A percentile compares a stretch with the other conserved stretches of the same genome.
These are phyloP conservation scores for Myotis vivesi DNA, from an alignment of 2,797 vertebrate genomes.

Conservation along the genomic window DNA sequence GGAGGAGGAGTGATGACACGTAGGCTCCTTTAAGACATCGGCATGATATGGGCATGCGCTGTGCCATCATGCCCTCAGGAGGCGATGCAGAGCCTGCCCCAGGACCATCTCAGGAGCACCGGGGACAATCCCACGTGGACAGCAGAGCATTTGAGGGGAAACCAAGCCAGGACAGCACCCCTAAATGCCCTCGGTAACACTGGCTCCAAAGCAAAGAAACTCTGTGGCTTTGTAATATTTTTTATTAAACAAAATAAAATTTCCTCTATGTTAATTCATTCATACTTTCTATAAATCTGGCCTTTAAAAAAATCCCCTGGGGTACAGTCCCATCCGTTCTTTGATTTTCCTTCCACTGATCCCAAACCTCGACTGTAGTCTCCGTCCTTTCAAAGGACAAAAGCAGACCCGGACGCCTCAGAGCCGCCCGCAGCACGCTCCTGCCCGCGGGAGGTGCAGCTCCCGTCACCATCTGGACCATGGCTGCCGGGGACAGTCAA, in stretches of 20 bases:
- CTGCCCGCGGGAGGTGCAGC: background rate
- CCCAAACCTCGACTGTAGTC: background rate
- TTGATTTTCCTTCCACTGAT: background rate
- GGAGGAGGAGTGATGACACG: background rate
- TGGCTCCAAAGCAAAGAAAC: background rate
- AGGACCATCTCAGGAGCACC: background rate
- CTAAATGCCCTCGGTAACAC: background rate
- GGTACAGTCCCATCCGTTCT: background rate
- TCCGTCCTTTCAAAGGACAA: constrained; percentile 33
- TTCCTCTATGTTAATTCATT: constrained; percentile 16
- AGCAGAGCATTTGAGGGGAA: background rate
- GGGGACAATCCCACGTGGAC: background rate
- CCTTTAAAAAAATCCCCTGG: constrained; percentile 46
- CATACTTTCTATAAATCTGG: constrained; percentile 49
- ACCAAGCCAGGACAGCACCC: too few species aligned
- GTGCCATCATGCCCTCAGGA: background rate
- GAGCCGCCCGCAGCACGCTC: background rate
- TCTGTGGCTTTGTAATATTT: background rate
- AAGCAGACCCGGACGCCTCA: background rate
- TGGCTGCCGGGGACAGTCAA: constrained; percentile 17
- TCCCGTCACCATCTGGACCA: background rate
- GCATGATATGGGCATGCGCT: background rate
- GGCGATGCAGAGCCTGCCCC: too few species aligned
- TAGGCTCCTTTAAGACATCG: too few species aligned
- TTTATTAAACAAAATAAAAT: constrained; percentile 73